Base-by-base conservation (phyloP, 2,888 invertebrate species). In the Achlya flavicornis region DNA sequence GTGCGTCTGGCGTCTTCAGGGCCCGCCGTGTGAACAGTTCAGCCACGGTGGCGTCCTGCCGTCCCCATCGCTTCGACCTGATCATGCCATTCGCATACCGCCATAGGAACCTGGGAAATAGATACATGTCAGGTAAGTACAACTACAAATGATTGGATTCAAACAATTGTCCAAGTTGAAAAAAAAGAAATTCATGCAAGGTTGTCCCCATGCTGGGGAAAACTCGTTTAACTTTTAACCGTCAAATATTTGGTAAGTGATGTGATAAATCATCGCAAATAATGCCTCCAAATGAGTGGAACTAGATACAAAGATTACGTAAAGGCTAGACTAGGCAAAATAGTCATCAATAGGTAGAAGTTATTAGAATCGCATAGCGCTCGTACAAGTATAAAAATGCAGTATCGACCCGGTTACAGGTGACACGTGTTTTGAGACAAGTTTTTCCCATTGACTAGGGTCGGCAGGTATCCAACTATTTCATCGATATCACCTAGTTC, bases 21-120 rank as follows among this genome's bases (percentile, higher is more conserved):
- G 95, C 95, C 19, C 95, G 94, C 72, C 94, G 86, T 46, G 94
- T 93, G 84, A 96, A 96, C 67, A 96, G 83, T 71, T 94, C 92
- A 33, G 95, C 94, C 8, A 96, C 95, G 0, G 95, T 95, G 59
- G 91, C 88, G 77, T 96, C 95, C 74, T 94, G 94, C 32, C 93
- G 92, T 62, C 94, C 92, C 88, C 91, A 95, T 38, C 88, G 81
- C 79, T 91, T 92, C 66, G 94, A 93, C 41, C 94, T 89, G 68
- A 93, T 73, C 82, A 94, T 94, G 58, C 92, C 94, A 64, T 88
- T 87, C 58, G 91, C 83, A 73, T 94, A 95, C 38, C 95, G 94
- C 88, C 94, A 95, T 74, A 95, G 86, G 82, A 95, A 95, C 78
- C 95, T 95, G 84, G 1, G 65, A 63, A 63, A 26, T 61, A 67